Conservation (phyloP, 2,888 invertebrate genomes). For the Seira sanloemensis region DNA sequence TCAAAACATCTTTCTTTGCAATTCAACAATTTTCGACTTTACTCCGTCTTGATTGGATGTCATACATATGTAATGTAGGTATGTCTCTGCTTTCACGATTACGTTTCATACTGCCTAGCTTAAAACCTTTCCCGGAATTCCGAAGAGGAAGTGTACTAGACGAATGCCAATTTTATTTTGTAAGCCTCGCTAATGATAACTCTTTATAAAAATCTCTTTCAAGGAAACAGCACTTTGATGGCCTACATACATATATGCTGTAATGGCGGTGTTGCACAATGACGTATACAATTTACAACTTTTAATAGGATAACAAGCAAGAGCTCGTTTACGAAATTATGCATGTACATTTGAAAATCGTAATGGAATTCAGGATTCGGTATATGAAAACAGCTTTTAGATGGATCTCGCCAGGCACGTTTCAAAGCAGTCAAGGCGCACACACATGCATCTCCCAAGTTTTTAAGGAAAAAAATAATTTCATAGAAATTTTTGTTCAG, state of each 20-base stretch:
- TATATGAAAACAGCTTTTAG: not conserved
- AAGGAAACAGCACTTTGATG: no score
- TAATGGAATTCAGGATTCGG: conserved; percentile 45
- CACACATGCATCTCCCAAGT: not conserved
- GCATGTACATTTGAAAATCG: conserved; percentile 51
- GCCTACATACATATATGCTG: not conserved
- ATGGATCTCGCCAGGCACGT: not conserved
- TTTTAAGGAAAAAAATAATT: not conserved
- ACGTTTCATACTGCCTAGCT: no score
- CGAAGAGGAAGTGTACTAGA: not conserved
- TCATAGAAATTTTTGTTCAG: no score
- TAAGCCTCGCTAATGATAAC: conserved; percentile 31
- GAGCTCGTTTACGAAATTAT: conserved; percentile 49
- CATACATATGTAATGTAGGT: no score
- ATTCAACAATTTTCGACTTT: no score
- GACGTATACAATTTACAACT: not conserved
- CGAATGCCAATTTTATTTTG: not conserved
- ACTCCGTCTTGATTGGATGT: no score
- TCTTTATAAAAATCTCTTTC: conserved; percentile 2
- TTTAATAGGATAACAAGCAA: conserved; percentile 54
- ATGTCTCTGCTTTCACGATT: no score
- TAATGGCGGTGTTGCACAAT: conserved; percentile 12
- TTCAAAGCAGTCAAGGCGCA: conserved; percentile 12
- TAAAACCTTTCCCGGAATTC: not conserved
- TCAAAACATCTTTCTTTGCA: no score